Percentiles rank a stretch among this genome's conserved stretches.
These are phyloP conservation scores for Vanessa tameamea DNA, from an alignment of 1,140 invertebrate species.

Conservation along the genomic window DNA sequence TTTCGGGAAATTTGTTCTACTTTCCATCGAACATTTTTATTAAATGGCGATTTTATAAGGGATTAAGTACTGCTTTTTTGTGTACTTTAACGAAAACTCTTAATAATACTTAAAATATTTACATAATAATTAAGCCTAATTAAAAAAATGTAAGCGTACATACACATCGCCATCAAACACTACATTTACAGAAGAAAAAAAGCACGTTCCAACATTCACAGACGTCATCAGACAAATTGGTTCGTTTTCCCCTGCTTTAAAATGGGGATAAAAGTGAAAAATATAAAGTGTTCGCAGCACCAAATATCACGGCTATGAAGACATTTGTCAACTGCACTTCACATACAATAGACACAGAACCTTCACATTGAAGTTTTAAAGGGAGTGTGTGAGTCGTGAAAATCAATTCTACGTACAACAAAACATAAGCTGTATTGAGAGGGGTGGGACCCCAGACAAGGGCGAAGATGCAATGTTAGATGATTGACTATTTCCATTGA, in stretches of 20 bases:
- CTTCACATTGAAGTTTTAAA: slow-evolving; percentile 46
- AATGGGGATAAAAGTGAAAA: slow-evolving; percentile 32
- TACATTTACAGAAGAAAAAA: slow-evolving; percentile 13
- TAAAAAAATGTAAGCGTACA: background rate
- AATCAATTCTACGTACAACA: slow-evolving; percentile 64
- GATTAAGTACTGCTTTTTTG: background rate
- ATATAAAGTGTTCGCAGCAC: slow-evolving; percentile 29
- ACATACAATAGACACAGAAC: slow-evolving; percentile 54
- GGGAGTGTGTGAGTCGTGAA: slow-evolving; percentile 49
- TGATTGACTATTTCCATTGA: slow-evolving; percentile 45
- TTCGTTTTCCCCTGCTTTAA: slow-evolving; percentile 28
- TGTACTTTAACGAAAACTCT: too few relatives aligned
- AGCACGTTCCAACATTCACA: slow-evolving; percentile 13
- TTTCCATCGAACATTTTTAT: slow-evolving; percentile 26
- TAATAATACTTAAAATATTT: too few relatives aligned
- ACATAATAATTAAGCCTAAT: background rate
- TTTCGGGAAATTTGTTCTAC: slow-evolving; percentile 27
- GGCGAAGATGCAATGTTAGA: slow-evolving; percentile 44
- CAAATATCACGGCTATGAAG: slow-evolving; percentile 37
- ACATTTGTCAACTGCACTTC: slow-evolving; percentile 47
- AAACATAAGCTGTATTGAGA: slow-evolving; percentile 43
- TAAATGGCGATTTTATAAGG: slow-evolving; percentile 20
- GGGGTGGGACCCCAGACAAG: slow-evolving; percentile 54
- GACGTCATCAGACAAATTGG: slow-evolving; percentile 41
- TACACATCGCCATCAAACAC: background rate